A percentile compares a stretch with the other conserved stretches of the same genome.
Evolutionary conservation across 2,888 invertebrate genomes (phyloP).

Genomic region (Drosophila ustulata): DNA sequence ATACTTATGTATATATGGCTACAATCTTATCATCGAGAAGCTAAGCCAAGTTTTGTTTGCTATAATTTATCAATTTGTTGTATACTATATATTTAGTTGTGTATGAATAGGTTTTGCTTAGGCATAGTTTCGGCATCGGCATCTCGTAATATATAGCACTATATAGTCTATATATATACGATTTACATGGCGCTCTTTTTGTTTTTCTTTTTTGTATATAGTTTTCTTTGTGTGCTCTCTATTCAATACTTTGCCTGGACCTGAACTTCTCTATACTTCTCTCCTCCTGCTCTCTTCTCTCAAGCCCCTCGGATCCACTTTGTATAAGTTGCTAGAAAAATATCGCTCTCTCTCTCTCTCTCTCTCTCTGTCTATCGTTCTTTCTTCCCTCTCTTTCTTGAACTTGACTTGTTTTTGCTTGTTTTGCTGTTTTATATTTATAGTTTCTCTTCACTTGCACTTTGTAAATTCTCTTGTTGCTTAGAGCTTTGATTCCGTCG

Average conservation of each 20-base stretch:
- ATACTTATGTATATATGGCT: conserved; percentile 43
- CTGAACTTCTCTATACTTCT: conserved; percentile 1
- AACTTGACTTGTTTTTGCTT: conserved; percentile 22
- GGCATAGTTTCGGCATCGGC: conserved; percentile 59
- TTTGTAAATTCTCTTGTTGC: conserved; percentile 54
- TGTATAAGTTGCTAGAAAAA: conserved; percentile 70
- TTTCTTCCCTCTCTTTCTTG: not conserved
- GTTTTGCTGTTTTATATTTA: conserved; percentile 31
- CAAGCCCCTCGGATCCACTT: conserved; percentile 10
- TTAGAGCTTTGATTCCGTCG: conserved; percentile 82
- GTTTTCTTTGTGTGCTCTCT: conserved; percentile 58
- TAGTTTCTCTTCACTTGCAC: conserved; percentile 29
- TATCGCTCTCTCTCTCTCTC: conserved; percentile 40
- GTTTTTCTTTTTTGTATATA: conserved; percentile 45
- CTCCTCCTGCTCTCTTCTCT: conserved; percentile 10
- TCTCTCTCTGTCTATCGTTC: conserved; percentile 6
- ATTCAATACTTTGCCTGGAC: conserved; percentile 39
- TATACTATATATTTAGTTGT: conserved; percentile 42
- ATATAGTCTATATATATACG: conserved; percentile 18
- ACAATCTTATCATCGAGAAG: conserved; percentile 70
- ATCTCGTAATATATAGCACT: conserved; percentile 32
- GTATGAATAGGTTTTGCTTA: conserved; percentile 58
- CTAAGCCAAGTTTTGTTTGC: conserved; percentile 67
- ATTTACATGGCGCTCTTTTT: conserved; percentile 35
- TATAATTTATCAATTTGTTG: conserved; percentile 35